Evolutionary conservation across 2,113 vertebrate species (phyloP).

Genomic region (Clarias batrachus): DNA sequence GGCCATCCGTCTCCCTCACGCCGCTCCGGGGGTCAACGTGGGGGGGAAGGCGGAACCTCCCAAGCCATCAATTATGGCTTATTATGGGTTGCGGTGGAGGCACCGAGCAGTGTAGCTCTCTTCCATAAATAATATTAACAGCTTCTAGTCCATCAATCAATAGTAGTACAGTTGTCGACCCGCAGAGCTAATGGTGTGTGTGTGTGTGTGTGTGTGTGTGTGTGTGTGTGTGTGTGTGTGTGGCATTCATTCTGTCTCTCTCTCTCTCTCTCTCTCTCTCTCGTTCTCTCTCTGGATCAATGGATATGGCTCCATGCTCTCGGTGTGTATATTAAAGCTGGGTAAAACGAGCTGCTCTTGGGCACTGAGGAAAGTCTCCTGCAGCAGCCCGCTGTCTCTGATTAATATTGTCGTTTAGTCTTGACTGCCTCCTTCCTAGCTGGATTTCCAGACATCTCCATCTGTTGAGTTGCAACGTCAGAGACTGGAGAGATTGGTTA

Average conservation of each 20-base stretch:
- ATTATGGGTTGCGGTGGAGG: slow-evolving; percentile 83
- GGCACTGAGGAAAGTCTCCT: slow-evolving; percentile 30
- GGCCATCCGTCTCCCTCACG: slow-evolving; percentile 89
- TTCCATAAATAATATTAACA: slow-evolving; percentile 94
- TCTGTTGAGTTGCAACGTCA: not conserved
- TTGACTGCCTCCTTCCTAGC: slow-evolving; percentile 12
- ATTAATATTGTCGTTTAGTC: slow-evolving; percentile 29
- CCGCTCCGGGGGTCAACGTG: slow-evolving; percentile 82
- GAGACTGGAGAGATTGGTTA: not conserved
- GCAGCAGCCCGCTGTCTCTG: slow-evolving; percentile 39
- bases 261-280: slow-evolving; percentile 32
- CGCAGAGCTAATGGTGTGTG: slow-evolving; percentile 73
- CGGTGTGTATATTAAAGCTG: slow-evolving; percentile 21
- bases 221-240: slow-evolving; percentile 47
- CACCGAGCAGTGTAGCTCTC: slow-evolving; percentile 75
- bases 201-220: slow-evolving; percentile 37
- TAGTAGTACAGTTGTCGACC: slow-evolving; percentile 85
- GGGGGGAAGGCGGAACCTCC: slow-evolving; percentile 75
- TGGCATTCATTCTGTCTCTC: not conserved
- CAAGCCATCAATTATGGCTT: slow-evolving; percentile 95
- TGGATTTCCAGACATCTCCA: slow-evolving; percentile 14
- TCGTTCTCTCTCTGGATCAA: slow-evolving; percentile 43
- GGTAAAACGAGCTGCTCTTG: slow-evolving; percentile 44
- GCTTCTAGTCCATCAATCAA: slow-evolving; percentile 83
- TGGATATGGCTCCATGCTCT: slow-evolving; percentile 38